A percentile compares a stretch with the other conserved stretches of the same genome.
Evolutionary conservation across 2,888 invertebrate species (phyloP).

Genomic region (Auanema freiburgensis): DNA sequence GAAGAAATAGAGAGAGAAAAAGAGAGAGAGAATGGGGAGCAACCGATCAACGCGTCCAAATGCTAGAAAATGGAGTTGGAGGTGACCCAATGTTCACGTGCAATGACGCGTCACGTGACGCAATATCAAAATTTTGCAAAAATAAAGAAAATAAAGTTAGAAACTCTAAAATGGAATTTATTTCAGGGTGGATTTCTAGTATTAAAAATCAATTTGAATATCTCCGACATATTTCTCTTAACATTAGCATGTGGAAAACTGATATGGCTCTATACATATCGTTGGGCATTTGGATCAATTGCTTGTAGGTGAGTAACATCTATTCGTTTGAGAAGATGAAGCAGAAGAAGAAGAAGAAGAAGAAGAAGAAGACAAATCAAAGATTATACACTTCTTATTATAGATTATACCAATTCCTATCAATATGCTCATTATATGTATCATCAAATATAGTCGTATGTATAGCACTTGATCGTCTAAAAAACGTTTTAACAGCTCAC

Average conservation of each 20-base stretch:
- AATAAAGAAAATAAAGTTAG: not conserved
- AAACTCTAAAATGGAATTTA: not conserved
- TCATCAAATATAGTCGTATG: slow-evolving; percentile 62
- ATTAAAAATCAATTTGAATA: slow-evolving; percentile 60
- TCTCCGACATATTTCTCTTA: slow-evolving; percentile 57
- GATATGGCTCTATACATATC: slow-evolving; percentile 58
- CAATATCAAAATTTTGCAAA: slow-evolving; percentile 1
- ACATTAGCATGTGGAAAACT: slow-evolving; percentile 55
- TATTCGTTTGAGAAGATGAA: not conserved
- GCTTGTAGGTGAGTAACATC: slow-evolving; percentile 36
- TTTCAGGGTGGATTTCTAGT: slow-evolving; percentile 58
- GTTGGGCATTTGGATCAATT: slow-evolving; percentile 54
- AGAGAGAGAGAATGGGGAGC: too few relatives aligned
- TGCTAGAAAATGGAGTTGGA: too few relatives aligned
- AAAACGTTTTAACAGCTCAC: slow-evolving; percentile 56
- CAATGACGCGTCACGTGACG: not conserved
- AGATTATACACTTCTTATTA: not conserved
- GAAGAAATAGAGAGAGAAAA: too few relatives aligned
- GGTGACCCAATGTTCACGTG: too few relatives aligned
- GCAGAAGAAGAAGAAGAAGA: slow-evolving; percentile 2
- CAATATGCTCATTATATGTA: slow-evolving; percentile 60
- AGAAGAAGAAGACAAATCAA: slow-evolving; percentile 2
- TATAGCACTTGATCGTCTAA: slow-evolving; percentile 59
- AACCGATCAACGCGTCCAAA: too few relatives aligned
- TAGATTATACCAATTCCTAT: slow-evolving; percentile 40